Base-by-base conservation (phyloP, 2,888 invertebrate genomes). In the Suillia variegata region DNA sequence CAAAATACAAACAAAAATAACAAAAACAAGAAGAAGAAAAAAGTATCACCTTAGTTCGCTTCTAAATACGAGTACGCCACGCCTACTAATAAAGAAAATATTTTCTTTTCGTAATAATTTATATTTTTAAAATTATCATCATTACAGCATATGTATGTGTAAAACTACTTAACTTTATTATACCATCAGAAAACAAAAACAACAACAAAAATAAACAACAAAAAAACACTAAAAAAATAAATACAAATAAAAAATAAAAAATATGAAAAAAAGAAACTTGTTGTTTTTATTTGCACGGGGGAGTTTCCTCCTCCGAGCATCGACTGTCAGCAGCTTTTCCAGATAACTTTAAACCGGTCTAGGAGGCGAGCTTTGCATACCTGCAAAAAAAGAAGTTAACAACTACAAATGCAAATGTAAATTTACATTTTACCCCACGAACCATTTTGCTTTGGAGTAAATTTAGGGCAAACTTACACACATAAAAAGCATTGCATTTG, bases 121-220 rank as follows among this genome's bases (percentile, higher is more conserved):
- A 18, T 18, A 45, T 45, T 45, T 18, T 18, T 45, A 45, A 18
- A 45, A 45, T 45, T 45, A 45, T 45, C 45, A 45, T 45, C 18
- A 33, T 51, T n/a, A n/a, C n/a, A n/a, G 34, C 21, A 21, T 47
- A 54, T 17, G 33, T 55, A 49, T 55, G 33, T 55, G 55, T 55
- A 55, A 55, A 55, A 55, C 49, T 49, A 55, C 49, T 55, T 55
- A 55, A 55, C 55, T 49, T 55, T 49, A 55, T 55, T 54, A 54
- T 42, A 54, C 42, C 53, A 10, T 33, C 54, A 24, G n/a, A n/a
- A n/a, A n/a, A n/a, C n/a, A n/a, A n/a, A n/a, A n/a, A 62, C 62
- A 64, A 63, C 60, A 73, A 68, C 63, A n/a, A n/a, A n/a, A n/a
- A n/a, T 50, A 68, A 59, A 56, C n/a, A 67, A 62, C 58, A 56